Evolutionary conservation across 2,113 vertebrate species (phyloP), one percentile per base, ranked within the genome.

Genomic region (Epinephelus cyanopodus): DNA sequence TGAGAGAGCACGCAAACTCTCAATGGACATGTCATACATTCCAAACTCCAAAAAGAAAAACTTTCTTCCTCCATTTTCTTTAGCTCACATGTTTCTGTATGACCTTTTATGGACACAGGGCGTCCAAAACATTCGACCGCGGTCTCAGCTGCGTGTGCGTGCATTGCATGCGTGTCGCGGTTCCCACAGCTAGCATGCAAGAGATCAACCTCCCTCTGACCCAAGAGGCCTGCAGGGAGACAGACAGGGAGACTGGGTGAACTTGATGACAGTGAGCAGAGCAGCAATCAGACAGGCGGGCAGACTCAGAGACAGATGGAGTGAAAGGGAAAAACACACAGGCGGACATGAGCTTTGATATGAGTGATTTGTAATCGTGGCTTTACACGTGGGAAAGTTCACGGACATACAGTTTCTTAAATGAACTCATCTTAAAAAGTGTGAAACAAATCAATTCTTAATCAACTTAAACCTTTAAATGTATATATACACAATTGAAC

Each of bases 91-190:
- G 66, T 77, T 85, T 79, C 74, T 47, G 64, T 37, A 56, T 64
- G 64, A 73, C 90, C 91, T 91, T 94, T 93, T 94, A 93, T 88
- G 93, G 92, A 84, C 83, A 89, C 63, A 0, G 21, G 86, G 81
- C 15, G 45, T 89, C 64, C 61, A 11, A 56, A 82, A 77, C 65
- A 33, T 58, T 65, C 17, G 17, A 15, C 13, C 67, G 4, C 6
- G 53, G 60, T 74, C 58, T 85, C 82, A 69, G 87, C 82, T 78
- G 81, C 57, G 23, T 64, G 88, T 50, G 64, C 52, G 57, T 29
- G 64, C 75, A 71, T 67, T 58, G 79, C 81, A 48, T 80, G 81
- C 12, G 11, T 75, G 81, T 78, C 4, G 77, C 3, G 39, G 87
- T 94, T 94, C 93, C 90, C 93, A 94, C 92, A 92, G 81, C 61